Conservation (phyloP, 1,140 invertebrate genomes). For the Ridgeia piscesae region DNA sequence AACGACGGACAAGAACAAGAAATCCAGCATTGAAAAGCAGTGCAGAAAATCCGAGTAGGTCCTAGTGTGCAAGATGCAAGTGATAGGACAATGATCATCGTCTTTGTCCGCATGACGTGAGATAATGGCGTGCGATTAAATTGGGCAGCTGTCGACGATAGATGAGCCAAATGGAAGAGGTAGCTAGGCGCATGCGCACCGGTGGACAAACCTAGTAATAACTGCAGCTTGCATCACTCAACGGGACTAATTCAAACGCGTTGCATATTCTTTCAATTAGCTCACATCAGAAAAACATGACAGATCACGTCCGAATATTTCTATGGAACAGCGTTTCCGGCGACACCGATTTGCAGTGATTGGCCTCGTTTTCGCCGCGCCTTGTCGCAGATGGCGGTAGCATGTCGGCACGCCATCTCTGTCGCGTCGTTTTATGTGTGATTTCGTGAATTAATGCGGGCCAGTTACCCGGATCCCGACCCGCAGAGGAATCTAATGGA, state of each 20-base stretch:
- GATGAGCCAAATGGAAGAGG: neutral
- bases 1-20: neutral
- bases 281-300: neutral
- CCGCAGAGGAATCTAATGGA: neutral
- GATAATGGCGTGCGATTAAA: neutral
- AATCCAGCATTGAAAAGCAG: neutral
- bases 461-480: neutral
- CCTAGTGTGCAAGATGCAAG: neutral
- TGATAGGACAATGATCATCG: neutral
- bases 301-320: neutral
- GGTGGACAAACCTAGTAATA: neutral
- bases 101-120: neutral
- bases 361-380: neutral
- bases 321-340: neutral
- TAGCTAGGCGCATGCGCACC: neutral
- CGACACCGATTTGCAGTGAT: neutral
- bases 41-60: neutral
- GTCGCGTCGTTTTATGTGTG: neutral
- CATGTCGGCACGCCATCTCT: neutral
- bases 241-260: neutral
- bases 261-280: neutral
- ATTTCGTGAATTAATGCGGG: conserved; percentile 1
- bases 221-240: neutral
- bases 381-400: neutral
- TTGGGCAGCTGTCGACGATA: neutral